A percentile compares a stretch with the other conserved stretches of the same genome.
phyloP scores from a whole-genome alignment of 2,797 vertebrate species.

The Decapterus maruadsi region DNA sequence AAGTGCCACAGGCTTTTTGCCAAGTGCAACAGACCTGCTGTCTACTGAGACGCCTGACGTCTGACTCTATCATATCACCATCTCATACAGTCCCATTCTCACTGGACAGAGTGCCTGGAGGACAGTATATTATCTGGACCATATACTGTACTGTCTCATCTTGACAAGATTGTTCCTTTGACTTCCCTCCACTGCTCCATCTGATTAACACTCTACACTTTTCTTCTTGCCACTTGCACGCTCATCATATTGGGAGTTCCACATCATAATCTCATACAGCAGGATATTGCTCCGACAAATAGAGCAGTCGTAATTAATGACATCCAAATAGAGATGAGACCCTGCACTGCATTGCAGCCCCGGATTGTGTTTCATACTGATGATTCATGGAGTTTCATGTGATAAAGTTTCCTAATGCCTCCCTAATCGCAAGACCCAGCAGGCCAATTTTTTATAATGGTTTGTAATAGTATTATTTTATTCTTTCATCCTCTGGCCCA shows the following conservation, averaged over 20 bases:
- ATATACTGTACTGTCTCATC: neutral
- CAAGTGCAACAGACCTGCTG: constrained; percentile 59
- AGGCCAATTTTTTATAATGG: constrained; percentile 14
- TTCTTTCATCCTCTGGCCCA: constrained; percentile 18
- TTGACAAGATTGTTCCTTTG: neutral
- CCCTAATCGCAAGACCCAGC: constrained; percentile 18
- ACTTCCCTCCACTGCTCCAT: neutral
- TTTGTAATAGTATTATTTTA: neutral
- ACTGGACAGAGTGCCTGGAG: constrained; percentile 25
- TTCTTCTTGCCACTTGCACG: neutral
- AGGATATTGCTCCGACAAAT: neutral
- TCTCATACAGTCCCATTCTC: constrained; percentile 28
- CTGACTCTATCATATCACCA: constrained; percentile 44
- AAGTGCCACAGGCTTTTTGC: constrained; percentile 58
- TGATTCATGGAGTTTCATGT: constrained; percentile 12
- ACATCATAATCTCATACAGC: neutral
- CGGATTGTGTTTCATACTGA: constrained; percentile 26
- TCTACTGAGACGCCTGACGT: constrained; percentile 36
- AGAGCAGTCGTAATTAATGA: neutral
- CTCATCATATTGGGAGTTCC: neutral
- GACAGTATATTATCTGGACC: constrained; percentile 17
- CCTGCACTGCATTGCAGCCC: constrained; percentile 22
- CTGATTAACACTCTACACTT: neutral
- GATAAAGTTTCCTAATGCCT: constrained; percentile 14
- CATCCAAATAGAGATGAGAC: constrained; percentile 15